These are phyloP conservation scores for Drosophila kurseongensis DNA, from an alignment of 1,140 invertebrate genomes.

Conservation along the genomic window DNA sequence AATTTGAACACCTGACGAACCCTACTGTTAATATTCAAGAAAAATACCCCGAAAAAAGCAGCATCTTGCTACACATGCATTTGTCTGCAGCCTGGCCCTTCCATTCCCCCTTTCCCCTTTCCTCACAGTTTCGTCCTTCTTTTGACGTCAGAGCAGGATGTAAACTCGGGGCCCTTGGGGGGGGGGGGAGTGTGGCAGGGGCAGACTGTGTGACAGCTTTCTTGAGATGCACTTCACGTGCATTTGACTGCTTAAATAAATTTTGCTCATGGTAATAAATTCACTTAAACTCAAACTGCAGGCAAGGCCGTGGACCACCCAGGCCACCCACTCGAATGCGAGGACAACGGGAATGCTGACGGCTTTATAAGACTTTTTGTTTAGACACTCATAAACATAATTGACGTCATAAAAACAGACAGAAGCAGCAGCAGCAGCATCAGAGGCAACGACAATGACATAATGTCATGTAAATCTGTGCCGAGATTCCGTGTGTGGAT, in stretches of 20 bases:
- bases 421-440: slow-evolving; percentile 17
- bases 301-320: slow-evolving; percentile 2
- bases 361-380: slow-evolving; percentile 78
- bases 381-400: slow-evolving; percentile 83
- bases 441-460: slow-evolving; percentile 68
- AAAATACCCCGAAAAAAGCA: slow-evolving; percentile 18
- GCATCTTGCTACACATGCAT: slow-evolving; percentile 53
- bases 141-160: slow-evolving; percentile 9
- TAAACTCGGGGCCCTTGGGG: too few species aligned
- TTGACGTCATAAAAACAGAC: slow-evolving; percentile 82
- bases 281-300: slow-evolving; percentile 78
- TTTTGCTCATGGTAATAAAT: slow-evolving; percentile 82
- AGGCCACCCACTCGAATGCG: slow-evolving; percentile 3
- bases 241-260: slow-evolving; percentile 82
- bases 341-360: slow-evolving; percentile 45
- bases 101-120: not conserved
- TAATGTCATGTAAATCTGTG: slow-evolving; percentile 82
- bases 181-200: not conserved
- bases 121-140: slow-evolving; percentile 5
- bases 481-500: slow-evolving; percentile 40
- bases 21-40: slow-evolving; percentile 5
- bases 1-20: not conserved
- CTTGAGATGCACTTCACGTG: slow-evolving; percentile 79
- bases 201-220: slow-evolving; percentile 71
- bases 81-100: slow-evolving; percentile 16